Percentiles rank a stretch among this genome's conserved stretches.
Conservation (phyloP, 2,113 vertebrate genomes). For the Fregata magnificens region DNA sequence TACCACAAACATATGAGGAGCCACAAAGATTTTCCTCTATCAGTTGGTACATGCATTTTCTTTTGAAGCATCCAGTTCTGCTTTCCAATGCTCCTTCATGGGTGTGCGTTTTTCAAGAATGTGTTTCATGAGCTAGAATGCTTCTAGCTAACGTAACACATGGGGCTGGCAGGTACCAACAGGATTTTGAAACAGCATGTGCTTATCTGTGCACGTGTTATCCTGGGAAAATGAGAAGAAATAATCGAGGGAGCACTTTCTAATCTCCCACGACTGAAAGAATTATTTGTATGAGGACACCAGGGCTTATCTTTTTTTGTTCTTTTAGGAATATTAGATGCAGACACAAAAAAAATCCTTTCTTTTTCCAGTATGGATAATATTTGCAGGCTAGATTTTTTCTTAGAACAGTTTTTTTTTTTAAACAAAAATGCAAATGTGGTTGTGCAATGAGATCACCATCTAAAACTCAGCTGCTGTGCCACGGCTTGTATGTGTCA, state of each 20-base stretch:
- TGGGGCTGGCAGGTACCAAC: not conserved
- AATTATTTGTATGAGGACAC: not conserved
- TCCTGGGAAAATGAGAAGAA: not conserved
- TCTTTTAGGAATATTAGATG: not conserved
- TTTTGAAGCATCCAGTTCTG: not conserved
- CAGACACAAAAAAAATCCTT: not conserved
- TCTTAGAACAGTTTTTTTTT: not conserved
- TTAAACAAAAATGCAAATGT: not conserved
- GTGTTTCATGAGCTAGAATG: not conserved
- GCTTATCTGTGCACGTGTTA: not conserved
- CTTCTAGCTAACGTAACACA: not conserved
- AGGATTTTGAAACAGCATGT: not conserved
- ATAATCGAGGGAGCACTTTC: not conserved
- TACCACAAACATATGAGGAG: not conserved
- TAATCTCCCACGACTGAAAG: not conserved
- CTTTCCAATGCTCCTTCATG: not conserved
- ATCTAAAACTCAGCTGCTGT: not conserved
- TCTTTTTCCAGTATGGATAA: not conserved
- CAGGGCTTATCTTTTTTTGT: not conserved
- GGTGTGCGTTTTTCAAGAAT: not conserved
- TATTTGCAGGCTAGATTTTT: not conserved
- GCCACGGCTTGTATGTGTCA: not conserved
- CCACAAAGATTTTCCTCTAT: not conserved
- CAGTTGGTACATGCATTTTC: not conserved
- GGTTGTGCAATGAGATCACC: not conserved